Base-by-base conservation (phyloP, 2,888 invertebrate species). In the Ctena decussata region DNA sequence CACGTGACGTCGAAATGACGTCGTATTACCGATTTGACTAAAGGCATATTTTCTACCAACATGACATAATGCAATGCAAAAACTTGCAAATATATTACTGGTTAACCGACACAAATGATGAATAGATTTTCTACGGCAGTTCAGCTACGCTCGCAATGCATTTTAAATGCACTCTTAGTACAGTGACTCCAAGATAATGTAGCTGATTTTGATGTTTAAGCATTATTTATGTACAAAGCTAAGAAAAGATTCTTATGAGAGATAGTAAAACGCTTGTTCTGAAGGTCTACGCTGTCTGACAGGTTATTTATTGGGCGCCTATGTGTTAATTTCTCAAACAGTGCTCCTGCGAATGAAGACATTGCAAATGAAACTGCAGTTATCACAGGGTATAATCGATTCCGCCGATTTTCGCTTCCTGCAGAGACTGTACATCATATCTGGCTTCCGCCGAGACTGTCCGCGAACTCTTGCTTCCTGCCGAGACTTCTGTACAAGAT, bases 211-310 rank as follows among this genome's bases (percentile, higher is more conserved):
- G 46, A 46, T 15, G 46, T 46, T 46, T 3, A 46, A 41, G 15
- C 21, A 46, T 46, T 46, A 46, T 46, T 46, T 46, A 46, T 46
- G 46, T 46, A 18, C 21, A 18, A 21, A 21, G 18, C 46, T 12
- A 2, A 12, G 21, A 27, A 57, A 57, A 57, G 57, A 57, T 57
- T 57, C 57, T 57, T 27, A 57, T n/a, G 27, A 27, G n/a, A 3
- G 57, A 57, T 57, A 57, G n/a, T 57, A 57, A 57, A 57, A 57
- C 27, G 57, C 57, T 57, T 57, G 57, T 57, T 57, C 57, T 27
- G 27, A 27, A 27, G 27, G 57, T 27, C n/a, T 57, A 24, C 27
- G 12, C 15, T 57, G 57, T 24, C 57, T 27, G 57, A 57, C 57
- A 57, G 27, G 57, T 57, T 57, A 57, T 57, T 57, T 57, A 57